Percentiles rank a stretch among this genome's conserved stretches.
These are phyloP conservation scores for Tympanoctomys barrerae DNA, from an alignment of 2,797 vertebrate genomes.

Conservation along the genomic window DNA sequence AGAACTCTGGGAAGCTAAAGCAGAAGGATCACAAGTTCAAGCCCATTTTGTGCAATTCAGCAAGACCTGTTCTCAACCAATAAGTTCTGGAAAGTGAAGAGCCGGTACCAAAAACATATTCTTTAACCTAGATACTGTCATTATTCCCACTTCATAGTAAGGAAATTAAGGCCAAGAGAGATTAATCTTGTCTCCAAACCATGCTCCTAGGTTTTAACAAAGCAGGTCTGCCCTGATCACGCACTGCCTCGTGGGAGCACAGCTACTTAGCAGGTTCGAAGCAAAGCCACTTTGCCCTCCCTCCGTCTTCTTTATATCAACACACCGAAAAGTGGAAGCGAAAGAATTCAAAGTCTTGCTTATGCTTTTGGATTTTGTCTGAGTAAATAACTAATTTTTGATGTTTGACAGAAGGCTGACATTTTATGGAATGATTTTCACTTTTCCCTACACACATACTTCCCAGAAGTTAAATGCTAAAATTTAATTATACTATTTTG, in stretches of 20 bases:
- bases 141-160: constrained; percentile 10
- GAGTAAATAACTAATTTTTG: not conserved
- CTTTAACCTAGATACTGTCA: not conserved
- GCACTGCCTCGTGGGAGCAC: not conserved
- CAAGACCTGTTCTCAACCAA: not conserved
- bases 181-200: not conserved
- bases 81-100: not conserved
- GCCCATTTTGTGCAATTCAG: not conserved
- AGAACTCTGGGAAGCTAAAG: not conserved
- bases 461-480: not conserved
- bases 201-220: not conserved
- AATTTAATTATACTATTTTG: constrained; percentile 18
- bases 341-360: not conserved
- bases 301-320: not conserved
- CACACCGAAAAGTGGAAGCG: not conserved
- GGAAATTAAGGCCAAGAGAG: not conserved
- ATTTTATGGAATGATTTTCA: constrained; percentile 11
- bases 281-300: not conserved
- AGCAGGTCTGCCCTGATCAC: not conserved
- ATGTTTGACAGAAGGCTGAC: constrained; percentile 6
- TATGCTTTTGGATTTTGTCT: constrained; percentile 10
- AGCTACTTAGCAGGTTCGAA: not conserved
- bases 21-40: not conserved
- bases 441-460: not conserved
- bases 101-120: not conserved